Base-by-base conservation (phyloP, 2,888 invertebrate genomes). In the Synergus japonicus region DNA sequence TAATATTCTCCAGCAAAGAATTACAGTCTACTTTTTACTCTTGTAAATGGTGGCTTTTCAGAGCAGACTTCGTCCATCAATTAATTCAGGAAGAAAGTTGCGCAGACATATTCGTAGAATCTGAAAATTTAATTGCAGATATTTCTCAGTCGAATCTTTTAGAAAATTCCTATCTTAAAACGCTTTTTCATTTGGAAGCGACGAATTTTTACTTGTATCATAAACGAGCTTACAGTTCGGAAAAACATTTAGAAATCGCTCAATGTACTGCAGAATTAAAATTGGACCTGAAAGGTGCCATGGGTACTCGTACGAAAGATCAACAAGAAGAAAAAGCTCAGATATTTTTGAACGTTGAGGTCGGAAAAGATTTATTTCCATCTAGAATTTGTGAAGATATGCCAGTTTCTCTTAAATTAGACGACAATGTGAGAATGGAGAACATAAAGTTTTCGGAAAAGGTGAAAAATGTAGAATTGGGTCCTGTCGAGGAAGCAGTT, bases 251-350 rank as follows among this genome's bases (percentile, higher is more conserved):
- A 78, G 92, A 93, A 8, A 93, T 93, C 67, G 96, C 97, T 0
- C 93, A 94, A 83, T 93, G 94, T 65, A 90, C 94, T 63, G 93
- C 96, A 44, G 95, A 95, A 7, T 91, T 98, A 64, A 94, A 94
- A 66, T 92, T 97, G 64, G 94, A 95, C 86, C 93, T 98, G 5
- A 90, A 93, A 93, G 97, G 98, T 85, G 95, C 96, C 54, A 92
- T 99, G 85, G 99, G 99, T 0, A 96, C 97, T 90, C 94, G 99
- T 83, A 99, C 99, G 10, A 96, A 96, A 87, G 98, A 95, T 90
- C 99, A 99, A 91, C 94, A 95, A 86, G 95, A 95, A 65, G 94
- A 96, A 49, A 92, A 97, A 69, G 95, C 99, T 0, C 99, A 99
- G 90, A 93, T 99, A 18, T 95, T 96, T 60, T 91, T 98, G 0